Base-by-base conservation (phyloP, 2,113 vertebrate species). In the Periophthalmodon schlosseri region DNA sequence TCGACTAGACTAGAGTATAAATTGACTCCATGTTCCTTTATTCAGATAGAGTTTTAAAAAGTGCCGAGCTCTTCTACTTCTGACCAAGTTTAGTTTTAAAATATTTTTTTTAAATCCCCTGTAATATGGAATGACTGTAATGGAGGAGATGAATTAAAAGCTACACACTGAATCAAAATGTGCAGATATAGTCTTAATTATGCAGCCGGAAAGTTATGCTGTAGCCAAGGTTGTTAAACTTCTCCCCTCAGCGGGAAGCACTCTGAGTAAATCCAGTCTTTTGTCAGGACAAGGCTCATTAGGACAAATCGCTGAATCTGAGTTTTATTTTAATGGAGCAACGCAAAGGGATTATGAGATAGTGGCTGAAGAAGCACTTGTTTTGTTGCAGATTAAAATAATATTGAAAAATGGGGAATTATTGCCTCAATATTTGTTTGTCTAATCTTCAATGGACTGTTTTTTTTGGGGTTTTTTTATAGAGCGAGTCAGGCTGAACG, bases 221-320 rank as follows among this genome's bases (percentile, higher is more conserved):
- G 8, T 46, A 81, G 76, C 65, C 64, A 80, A 74, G 77, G 82
- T 87, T 83, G 52, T 80, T 84, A 34, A 77, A 84, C 68, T 75
- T 81, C 75, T 74, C 60, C 34, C 58, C 63, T 78, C 52, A 56
- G 60, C 67, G 61, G 73, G 79, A 70, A 33, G 39, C 24, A 36
- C 70, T 56, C 28, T 5, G 1, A 71, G 65, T 50, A 69, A 80
- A 79, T 78, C 50, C 54, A 63, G 72, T 50, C n/a, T 76, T 49
- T 73, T 69, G 72, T 72, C 24, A 7, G 28, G 74, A 67, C 0
- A 52, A 74, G 64, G 60, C 78, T 90, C 82, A 82, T 91, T 85
- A 83, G 81, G 76, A 86, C 60, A 69, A 87, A 89, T 71, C 3
- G 74, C 82, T 85, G 73, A 83, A 77, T 72, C 60, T 46, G 66